A percentile compares a stretch with the other conserved stretches of the same genome.
Evolutionary conservation across 1,140 invertebrate species (phyloP).

Genomic region (Macrobrachium nipponense): DNA sequence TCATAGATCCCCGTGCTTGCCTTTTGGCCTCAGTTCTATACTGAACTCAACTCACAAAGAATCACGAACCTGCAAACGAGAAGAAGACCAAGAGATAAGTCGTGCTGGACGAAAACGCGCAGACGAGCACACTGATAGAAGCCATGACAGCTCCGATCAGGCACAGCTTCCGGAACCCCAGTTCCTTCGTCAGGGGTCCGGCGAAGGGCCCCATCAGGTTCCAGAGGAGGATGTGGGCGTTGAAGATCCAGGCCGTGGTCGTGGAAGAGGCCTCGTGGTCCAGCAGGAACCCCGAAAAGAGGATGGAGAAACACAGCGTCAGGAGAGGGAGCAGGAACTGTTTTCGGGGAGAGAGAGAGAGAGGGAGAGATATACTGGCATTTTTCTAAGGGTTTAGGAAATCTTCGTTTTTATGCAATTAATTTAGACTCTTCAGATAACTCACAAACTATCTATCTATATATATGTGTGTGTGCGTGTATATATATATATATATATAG

Average conservation of each 20-base stretch:
- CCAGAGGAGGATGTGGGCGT: not conserved
- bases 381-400: not conserved
- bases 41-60: no score
- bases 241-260: conserved; percentile 7
- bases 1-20: no score
- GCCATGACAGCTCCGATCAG: not conserved
- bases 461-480: no score
- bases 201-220: conserved; percentile 4
- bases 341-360: no score
- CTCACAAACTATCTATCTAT: no score
- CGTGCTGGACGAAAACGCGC: not conserved
- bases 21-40: no score
- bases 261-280: not conserved
- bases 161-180: conserved; percentile 6
- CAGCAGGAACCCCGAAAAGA: conserved; percentile 4
- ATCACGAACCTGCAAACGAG: not conserved
- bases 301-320: not conserved
- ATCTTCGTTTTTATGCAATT: no score
- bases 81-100: not conserved
- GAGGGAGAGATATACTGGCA: not conserved
- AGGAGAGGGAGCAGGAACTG: not conserved
- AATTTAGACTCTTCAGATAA: no score
- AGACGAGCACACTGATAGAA: not conserved
- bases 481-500: no score
- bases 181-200: conserved; percentile 5